Conservation (phyloP, 2,888 invertebrate species). For the Rhimphoctona megacephalus region DNA sequence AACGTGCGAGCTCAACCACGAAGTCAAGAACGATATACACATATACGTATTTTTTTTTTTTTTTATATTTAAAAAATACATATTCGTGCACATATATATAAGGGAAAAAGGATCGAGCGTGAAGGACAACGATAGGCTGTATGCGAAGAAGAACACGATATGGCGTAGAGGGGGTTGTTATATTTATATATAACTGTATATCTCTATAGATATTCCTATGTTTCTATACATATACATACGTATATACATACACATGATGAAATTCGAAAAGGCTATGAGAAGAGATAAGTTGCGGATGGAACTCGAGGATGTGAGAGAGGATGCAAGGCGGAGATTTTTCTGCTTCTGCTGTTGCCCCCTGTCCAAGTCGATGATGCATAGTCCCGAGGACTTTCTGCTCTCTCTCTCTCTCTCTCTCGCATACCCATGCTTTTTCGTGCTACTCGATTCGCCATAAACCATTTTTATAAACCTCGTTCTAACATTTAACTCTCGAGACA, state of each 20-base stretch:
- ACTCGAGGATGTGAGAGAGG: slow-evolving; percentile 58
- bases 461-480: slow-evolving; percentile 67
- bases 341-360: slow-evolving; percentile 71
- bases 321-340: slow-evolving; percentile 56
- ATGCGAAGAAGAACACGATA: slow-evolving; percentile 74
- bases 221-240: slow-evolving; percentile 58
- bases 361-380: slow-evolving; percentile 82
- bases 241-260: slow-evolving; percentile 57
- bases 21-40: slow-evolving; percentile 36
- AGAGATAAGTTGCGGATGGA: slow-evolving; percentile 64
- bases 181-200: slow-evolving; percentile 39
- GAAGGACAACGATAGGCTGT: slow-evolving; percentile 71
- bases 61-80: slow-evolving; percentile 34
- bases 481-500: slow-evolving; percentile 26
- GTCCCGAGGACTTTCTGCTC: slow-evolving; percentile 70
- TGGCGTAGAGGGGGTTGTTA: slow-evolving; percentile 45
- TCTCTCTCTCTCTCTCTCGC: slow-evolving; percentile 1
- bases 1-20: slow-evolving; percentile 61
- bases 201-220: slow-evolving; percentile 53
- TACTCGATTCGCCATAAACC: slow-evolving; percentile 59
- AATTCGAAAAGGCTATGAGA: slow-evolving; percentile 54
- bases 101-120: slow-evolving; percentile 72
- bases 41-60: slow-evolving; percentile 7
- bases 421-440: slow-evolving; percentile 63
- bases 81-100: background rate